Percentiles rank a stretch among this genome's conserved stretches.
Conservation (phyloP, 2,888 invertebrate species). For the Eucera pruinosa region DNA sequence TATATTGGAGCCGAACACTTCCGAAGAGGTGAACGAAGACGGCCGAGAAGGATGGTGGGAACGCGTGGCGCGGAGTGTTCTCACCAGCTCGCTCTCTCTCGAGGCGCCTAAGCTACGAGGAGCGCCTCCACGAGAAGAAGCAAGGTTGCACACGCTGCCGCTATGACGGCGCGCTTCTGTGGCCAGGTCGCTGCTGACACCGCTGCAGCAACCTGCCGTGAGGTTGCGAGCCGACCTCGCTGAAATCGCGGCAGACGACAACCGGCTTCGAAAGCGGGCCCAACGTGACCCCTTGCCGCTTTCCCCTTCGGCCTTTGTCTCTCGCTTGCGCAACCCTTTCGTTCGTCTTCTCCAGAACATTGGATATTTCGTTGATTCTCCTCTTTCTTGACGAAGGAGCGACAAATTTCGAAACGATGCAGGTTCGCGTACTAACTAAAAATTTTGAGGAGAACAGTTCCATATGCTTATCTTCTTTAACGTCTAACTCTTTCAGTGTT, state of each 20-base stretch:
- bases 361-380: background rate
- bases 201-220: slow-evolving; percentile 71
- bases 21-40: slow-evolving; percentile 80
- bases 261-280: slow-evolving; percentile 55
- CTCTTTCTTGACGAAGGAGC: too few relatives aligned
- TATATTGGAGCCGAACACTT: slow-evolving; percentile 75
- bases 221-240: slow-evolving; percentile 38
- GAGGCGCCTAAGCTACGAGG: slow-evolving; percentile 69
- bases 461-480: too few relatives aligned
- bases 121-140: slow-evolving; percentile 49
- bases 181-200: slow-evolving; percentile 59
- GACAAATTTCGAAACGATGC: too few relatives aligned
- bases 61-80: slow-evolving; percentile 83
- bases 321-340: slow-evolving; percentile 19
- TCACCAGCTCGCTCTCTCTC: slow-evolving; percentile 79
- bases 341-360: background rate
- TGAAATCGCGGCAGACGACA: slow-evolving; percentile 53
- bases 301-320: slow-evolving; percentile 13
- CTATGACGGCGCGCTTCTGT: slow-evolving; percentile 54
- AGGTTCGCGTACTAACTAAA: too few relatives aligned
- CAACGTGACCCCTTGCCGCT: slow-evolving; percentile 31
- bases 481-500: too few relatives aligned
- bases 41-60: slow-evolving; percentile 83
- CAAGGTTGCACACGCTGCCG: slow-evolving; percentile 51
- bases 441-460: too few relatives aligned